Evolutionary conservation across 2,888 invertebrate species (phyloP).

Genomic region (Cephus pulcher): DNA sequence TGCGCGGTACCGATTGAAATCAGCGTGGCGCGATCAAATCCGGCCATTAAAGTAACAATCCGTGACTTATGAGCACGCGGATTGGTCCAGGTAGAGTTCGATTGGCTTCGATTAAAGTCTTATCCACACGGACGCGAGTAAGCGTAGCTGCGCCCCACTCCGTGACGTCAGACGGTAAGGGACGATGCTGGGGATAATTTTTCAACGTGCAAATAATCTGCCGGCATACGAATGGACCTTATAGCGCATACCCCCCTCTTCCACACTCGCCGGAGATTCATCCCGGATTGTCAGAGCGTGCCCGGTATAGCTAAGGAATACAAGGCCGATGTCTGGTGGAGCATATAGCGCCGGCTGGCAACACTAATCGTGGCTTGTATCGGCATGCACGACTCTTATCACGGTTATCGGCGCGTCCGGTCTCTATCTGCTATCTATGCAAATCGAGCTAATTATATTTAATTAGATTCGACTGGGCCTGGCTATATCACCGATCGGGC

Average conservation of each 20-base stretch:
- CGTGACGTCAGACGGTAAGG: neutral
- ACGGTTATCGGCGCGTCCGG: constrained; percentile 65
- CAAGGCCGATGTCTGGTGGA: constrained; percentile 51
- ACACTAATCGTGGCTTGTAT: constrained; percentile 65
- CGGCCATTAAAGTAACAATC: neutral
- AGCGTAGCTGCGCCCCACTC: neutral
- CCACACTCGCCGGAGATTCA: constrained; percentile 26
- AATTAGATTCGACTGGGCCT: constrained; percentile 64
- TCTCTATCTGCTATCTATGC: constrained; percentile 66
- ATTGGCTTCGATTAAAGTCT: neutral
- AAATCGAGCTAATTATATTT: constrained; percentile 67
- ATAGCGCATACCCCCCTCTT: constrained; percentile 3
- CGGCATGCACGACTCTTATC: constrained; percentile 62
- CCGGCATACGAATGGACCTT: neutral
- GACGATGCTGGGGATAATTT: neutral
- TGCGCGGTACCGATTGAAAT: neutral
- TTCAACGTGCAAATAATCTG: constrained; percentile 5
- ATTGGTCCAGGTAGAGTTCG: neutral
- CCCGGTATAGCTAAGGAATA: neutral
- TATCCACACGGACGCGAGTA: neutral
- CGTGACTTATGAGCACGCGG: constrained; percentile 3
- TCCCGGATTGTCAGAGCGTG: constrained; percentile 15
- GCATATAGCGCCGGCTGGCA: constrained; percentile 42
- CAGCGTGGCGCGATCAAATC: constrained; percentile 1
- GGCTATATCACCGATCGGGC: constrained; percentile 59